Base-by-base conservation (phyloP, 1,140 invertebrate genomes). In the Pararge aegeria region DNA sequence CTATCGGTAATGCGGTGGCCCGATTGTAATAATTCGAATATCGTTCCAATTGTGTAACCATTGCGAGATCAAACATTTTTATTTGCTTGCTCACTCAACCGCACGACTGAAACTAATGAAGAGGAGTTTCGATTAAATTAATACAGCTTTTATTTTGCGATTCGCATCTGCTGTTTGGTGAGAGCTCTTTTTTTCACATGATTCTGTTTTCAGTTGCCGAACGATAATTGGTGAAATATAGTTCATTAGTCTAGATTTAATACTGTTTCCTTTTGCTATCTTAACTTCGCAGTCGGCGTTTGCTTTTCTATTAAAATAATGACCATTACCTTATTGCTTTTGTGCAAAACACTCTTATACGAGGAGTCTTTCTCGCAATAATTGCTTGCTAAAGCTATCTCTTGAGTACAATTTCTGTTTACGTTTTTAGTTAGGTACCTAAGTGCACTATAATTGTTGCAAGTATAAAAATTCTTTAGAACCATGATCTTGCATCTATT, bases 101-200 rank as follows among this genome's bases (percentile, higher is more conserved):
- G 73, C 75, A 84, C 73, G 70, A 68, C 70, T 84, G 75, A 78
- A 87, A 87, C 80, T 84, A 84, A 85, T 87, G 81, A 85, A 84
- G 82, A 83, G 78, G 70, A 83, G 76, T 77, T 82, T 81, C 78
- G 73, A 81, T 85, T 81, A 83, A 87, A 83, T 87, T 85, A 85
- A 83, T 81, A 78, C 69, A 56, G 73, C 66, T 84, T 87, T 80
- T 83, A 84, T 84, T 83, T 58, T 78, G 57, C 70, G 66, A 73
- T 77, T 74, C 65, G 64, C 70, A 73, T 73, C 68, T 70, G 51
- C 58, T 64, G 56, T 61, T 68, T 46, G 68, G 66, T 55, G 65
- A 68, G 61, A 61, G 59, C 19, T 73, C 2, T 78, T 55, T 55
- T 44, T 58, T 30, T 40, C 30, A 18, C 34, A 16, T 55, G n/a